These are phyloP conservation scores for Diuraphis noxia DNA, from an alignment of 1,140 invertebrate species.

Conservation along the genomic window DNA sequence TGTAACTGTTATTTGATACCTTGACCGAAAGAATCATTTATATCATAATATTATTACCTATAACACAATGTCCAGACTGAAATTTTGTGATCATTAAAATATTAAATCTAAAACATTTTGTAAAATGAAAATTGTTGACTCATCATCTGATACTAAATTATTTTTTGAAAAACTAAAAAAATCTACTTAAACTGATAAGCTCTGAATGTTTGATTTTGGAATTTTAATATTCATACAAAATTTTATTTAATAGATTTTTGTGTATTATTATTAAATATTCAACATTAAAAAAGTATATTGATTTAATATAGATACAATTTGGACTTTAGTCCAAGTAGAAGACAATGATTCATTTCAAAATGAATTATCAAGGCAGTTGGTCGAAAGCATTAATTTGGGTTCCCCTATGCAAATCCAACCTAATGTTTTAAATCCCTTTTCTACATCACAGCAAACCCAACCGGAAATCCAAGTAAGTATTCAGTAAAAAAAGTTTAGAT, in stretches of 20 bases:
- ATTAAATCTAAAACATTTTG: neutral
- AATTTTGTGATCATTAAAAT: neutral
- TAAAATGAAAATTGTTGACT: neutral
- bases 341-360: conserved; percentile 52
- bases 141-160: neutral
- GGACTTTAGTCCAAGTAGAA: conserved; percentile 46
- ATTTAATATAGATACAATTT: conserved; percentile 31
- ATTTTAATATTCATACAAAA: neutral
- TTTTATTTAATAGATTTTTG: neutral
- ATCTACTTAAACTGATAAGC: neutral
- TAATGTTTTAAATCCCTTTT: conserved; percentile 17
- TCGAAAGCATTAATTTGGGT: conserved; percentile 42
- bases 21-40: neutral
- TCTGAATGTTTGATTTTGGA: neutral
- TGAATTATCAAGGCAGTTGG: conserved; percentile 47
- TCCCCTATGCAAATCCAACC: conserved; percentile 27
- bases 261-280: neutral
- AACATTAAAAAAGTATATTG: neutral
- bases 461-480: conserved; percentile 21
- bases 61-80: neutral
- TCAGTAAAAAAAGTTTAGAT: neutral
- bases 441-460: conserved; percentile 43
- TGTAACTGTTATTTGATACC: neutral
- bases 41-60: neutral
- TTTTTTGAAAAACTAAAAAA: neutral